Percentiles rank a stretch among this genome's conserved stretches.
These are phyloP conservation scores for Camptogramma bilineatum DNA, from an alignment of 2,888 invertebrate genomes.

Conservation along the genomic window DNA sequence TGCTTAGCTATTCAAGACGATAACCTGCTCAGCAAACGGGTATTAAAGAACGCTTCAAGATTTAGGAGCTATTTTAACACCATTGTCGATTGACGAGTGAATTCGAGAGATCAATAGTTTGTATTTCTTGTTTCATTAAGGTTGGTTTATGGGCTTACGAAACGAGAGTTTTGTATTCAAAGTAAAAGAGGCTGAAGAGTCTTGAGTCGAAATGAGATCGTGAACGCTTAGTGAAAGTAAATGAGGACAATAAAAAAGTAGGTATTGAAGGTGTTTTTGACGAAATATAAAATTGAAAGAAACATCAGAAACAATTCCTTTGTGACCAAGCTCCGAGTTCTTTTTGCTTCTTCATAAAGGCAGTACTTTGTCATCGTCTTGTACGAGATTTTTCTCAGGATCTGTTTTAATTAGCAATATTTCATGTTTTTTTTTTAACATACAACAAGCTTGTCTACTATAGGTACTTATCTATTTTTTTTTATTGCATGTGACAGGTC, in stretches of 20 bases:
- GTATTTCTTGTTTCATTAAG: conserved; percentile 35
- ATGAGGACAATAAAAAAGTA: conserved; percentile 23
- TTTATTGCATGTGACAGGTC: too few relatives aligned
- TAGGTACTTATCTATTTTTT: too few relatives aligned
- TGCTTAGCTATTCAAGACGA: conserved; percentile 59
- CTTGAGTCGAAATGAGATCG: conserved; percentile 19
- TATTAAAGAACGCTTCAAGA: conserved; percentile 55
- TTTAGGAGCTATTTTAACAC: conserved; percentile 56
- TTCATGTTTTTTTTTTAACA: background rate
- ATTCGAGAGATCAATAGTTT: conserved; percentile 46
- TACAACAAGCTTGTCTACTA: too few relatives aligned
- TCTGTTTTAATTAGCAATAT: background rate
- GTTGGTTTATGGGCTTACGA: conserved; percentile 35
- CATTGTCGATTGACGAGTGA: conserved; percentile 46
- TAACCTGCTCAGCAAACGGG: conserved; percentile 65
- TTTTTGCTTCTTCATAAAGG: background rate
- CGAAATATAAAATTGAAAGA: conserved; percentile 22
- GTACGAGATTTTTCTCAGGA: background rate
- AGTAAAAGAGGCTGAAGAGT: conserved; percentile 7
- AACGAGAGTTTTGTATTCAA: conserved; percentile 23
- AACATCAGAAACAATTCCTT: conserved; percentile 20
- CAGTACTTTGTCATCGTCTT: background rate
- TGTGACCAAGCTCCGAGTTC: conserved; percentile 16
- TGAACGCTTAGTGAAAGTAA: conserved; percentile 22
- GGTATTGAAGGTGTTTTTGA: conserved; percentile 6